These are phyloP conservation scores for Odontamblyopus rebecca DNA, from an alignment of 2,797 vertebrate species.

Conservation along the genomic window DNA sequence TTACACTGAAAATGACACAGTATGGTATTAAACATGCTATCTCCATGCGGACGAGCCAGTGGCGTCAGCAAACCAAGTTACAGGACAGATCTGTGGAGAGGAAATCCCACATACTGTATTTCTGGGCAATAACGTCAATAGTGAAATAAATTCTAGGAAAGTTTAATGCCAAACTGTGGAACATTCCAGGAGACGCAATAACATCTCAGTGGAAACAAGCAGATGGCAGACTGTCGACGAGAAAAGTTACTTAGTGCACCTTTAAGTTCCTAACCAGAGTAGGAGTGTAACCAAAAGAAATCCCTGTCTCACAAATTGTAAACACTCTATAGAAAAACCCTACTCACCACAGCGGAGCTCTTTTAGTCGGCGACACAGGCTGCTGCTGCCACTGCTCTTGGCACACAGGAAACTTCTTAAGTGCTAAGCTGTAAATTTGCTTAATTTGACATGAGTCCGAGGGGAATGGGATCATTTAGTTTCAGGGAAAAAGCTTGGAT, in stretches of 20 bases:
- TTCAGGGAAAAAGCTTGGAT: slow-evolving; percentile 73
- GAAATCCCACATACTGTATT: no score
- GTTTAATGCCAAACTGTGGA: not conserved
- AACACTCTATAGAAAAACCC: not conserved
- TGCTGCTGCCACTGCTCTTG: slow-evolving; percentile 61
- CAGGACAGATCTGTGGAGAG: no score
- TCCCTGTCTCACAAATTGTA: not conserved
- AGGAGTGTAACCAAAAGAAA: not conserved
- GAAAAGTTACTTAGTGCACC: not conserved
- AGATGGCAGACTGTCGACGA: not conserved
- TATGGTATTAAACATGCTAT: no score
- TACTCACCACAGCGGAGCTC: slow-evolving; percentile 52
- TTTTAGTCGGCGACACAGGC: slow-evolving; percentile 51
- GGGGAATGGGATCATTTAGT: slow-evolving; percentile 75
- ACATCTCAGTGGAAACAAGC: not conserved
- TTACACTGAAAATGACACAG: no score
- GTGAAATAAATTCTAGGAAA: no score
- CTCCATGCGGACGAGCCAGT: no score
- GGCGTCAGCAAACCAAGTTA: no score
- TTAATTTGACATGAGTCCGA: slow-evolving; percentile 82
- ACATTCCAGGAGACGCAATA: not conserved
- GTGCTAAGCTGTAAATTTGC: slow-evolving; percentile 83
- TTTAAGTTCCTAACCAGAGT: not conserved
- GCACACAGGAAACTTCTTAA: slow-evolving; percentile 78
- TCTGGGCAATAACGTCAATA: no score